Base-by-base conservation (phyloP, 2,888 invertebrate species). In the Carcina quercana region DNA sequence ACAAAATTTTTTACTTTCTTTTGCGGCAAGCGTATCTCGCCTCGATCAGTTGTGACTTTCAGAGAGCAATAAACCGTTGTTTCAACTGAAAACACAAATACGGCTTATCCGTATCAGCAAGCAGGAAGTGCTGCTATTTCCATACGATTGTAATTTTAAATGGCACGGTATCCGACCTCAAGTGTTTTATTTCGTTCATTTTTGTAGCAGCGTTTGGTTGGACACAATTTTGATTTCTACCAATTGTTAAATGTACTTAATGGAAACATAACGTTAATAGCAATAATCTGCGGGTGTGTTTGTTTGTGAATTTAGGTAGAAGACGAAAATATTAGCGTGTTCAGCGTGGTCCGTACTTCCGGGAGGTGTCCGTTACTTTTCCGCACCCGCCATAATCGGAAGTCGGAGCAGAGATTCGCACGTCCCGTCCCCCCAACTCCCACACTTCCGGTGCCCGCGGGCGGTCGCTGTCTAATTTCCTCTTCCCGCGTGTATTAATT, bases 401-500 rank as follows among this genome's bases (percentile, higher is more conserved):
- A 74, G 73, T 68, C 48, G 52, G 51, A 61, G 61, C 62, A 61
- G 60, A 73, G 63, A 66, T 68, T 66, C 60, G 62, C 64, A 48
- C 50, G 45, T 47, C 47, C 53, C 57, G 55, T 51, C 54, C 63
- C 65, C 60, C 60, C 43, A 62, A 43, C 43, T 50, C 54, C 63
- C 65, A 59, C 60, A 43, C 62, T 62, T 79, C 79, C 78, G 69
- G 66, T 57, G 50, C 63, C 68, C 59, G 55, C 60, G 61, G 66
- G 60, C 69, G 60, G 53, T 59, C 63, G 59, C 65, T 63, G 61
- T 71, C 74, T 76, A 79, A 83, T 82, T 84, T 83, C 83, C 82
- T 82, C 64, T 73, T 75, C 70, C 69, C 74, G 72, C 68, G 68
- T 72, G 65, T 70, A 69, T 75, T 76, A 73, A 79, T 80, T 79